Base-by-base conservation (phyloP, 2,797 vertebrate species). In the Fistularia commersonii region DNA sequence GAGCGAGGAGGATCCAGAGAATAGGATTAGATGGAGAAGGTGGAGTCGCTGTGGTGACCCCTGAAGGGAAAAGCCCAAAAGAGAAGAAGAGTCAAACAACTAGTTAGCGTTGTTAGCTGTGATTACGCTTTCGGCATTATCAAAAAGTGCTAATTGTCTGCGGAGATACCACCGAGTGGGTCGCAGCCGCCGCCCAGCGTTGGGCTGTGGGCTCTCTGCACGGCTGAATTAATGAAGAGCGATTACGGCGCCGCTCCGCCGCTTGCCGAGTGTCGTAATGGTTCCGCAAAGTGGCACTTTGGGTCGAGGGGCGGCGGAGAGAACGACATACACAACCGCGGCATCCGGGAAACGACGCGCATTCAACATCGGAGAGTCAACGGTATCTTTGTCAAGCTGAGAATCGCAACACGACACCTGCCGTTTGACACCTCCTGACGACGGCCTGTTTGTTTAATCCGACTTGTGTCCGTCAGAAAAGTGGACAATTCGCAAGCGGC, bases 391-490 rank as follows among this genome's bases (percentile, higher is more conserved):
- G n/a, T n/a, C n/a, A n/a, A n/a, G n/a, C n/a, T n/a, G n/a, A n/a
- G n/a, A n/a, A n/a, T 40, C 6, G 6, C 12, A 31, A 48, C 33
- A 10, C 41, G 54, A 40, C 45, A 11, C 14, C 32, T 32, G 14
- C 46, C 37, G 35, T 36, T 14, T 9, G 12, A 57, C 34, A 32
- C 45, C 44, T 46, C 47, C 46, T 64, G 37, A 46, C 57, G 43
- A 44, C 59, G 60, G 73, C 68, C 59, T 80, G 78, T 84, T 86
- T 81, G 78, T 80, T 87, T 84, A 82, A 86, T 80, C 65, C 71
- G 68, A 39, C 68, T 68, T 73, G 43, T 64, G 66, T 79, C 71
- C 67, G 65, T 57, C 57, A 47, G 74, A 33, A 75, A 82, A 88
- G 78, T 81, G 79, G 69, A 31, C 66, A 77, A 83, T 86, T 79